Percentiles rank a stretch among this genome's conserved stretches.
phyloP scores from a whole-genome alignment of 2,797 vertebrate species.

The Gallinago solitaria region DNA sequence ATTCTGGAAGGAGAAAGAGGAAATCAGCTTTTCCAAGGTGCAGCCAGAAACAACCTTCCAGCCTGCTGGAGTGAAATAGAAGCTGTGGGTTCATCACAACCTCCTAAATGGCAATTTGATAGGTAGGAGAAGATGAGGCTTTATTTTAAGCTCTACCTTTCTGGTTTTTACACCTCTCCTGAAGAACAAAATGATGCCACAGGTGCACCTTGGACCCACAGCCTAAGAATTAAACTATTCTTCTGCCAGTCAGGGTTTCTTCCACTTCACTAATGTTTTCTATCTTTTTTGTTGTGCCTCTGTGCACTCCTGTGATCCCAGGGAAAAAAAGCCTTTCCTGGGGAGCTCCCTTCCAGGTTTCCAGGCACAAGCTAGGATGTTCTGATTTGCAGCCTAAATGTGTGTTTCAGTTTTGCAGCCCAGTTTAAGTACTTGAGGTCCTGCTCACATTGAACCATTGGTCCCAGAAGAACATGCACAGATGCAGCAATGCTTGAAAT shows the following conservation, averaged over 20 bases:
- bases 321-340: not conserved
- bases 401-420: not conserved
- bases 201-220: not conserved
- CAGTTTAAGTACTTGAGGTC: not conserved
- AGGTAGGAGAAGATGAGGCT: not conserved
- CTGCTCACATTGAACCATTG: not conserved
- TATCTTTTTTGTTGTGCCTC: not conserved
- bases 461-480: not conserved
- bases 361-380: not conserved
- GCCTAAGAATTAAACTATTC: not conserved
- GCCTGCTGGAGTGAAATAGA: not conserved
- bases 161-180: not conserved
- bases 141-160: not conserved
- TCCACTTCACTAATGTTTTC: not conserved
- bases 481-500: not conserved
- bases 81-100: not conserved
- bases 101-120: not conserved
- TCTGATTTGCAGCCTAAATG: not conserved
- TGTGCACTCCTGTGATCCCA: not conserved
- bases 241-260: not conserved
- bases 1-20: not conserved
- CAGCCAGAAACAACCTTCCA: not conserved
- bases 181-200: not conserved
- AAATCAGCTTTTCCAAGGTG: not conserved
- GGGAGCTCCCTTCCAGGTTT: not conserved